phyloP scores from a whole-genome alignment of 2,113 vertebrate species.

The Megaceryle torquata region DNA sequence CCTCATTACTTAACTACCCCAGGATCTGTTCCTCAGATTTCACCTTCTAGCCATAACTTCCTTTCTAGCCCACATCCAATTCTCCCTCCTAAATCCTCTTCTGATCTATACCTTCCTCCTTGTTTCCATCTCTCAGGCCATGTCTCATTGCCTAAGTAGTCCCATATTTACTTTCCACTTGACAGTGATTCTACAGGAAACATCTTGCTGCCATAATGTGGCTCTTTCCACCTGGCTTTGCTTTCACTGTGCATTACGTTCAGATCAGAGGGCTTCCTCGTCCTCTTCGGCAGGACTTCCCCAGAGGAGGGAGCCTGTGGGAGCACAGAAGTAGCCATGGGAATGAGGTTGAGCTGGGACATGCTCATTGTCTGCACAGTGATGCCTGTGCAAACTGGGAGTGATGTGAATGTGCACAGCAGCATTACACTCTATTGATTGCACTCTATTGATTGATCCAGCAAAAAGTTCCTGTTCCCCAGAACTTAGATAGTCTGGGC shows the following conservation, averaged over 20 bases:
- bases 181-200: constrained; percentile 25
- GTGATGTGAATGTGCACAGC: accelerated
- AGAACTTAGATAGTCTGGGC: background rate
- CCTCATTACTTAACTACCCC: background rate
- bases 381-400: accelerated
- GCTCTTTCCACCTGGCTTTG: background rate
- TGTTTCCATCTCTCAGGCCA: background rate
- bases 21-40: constrained; percentile 41
- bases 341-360: background rate
- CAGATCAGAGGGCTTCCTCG: background rate
- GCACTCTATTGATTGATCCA: background rate
- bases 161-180: constrained; percentile 24
- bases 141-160: constrained; percentile 15
- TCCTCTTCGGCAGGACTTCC: background rate
- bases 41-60: background rate
- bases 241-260: background rate
- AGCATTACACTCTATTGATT: accelerated
- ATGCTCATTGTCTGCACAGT: accelerated
- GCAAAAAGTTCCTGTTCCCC: background rate
- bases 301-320: accelerated
- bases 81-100: constrained; percentile 21
- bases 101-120: constrained; percentile 12
- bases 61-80: background rate
- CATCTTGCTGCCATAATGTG: constrained; percentile 19
- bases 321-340: background rate